A percentile compares a stretch with the other conserved stretches of the same genome.
phyloP scores from a whole-genome alignment of 1,140 invertebrate genomes.

The Bombus ignitus region DNA sequence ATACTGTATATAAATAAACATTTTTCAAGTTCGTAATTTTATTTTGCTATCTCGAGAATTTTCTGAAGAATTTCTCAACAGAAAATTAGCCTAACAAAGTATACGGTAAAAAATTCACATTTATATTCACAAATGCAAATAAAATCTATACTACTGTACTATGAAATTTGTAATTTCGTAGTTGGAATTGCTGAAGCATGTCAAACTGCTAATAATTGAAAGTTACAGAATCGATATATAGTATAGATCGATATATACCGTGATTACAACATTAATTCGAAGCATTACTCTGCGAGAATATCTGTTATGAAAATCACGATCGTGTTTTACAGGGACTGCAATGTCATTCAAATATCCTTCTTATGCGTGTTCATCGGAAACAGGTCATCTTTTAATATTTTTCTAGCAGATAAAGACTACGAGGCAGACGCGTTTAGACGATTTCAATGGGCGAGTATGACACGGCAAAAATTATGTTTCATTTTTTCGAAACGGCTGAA shows the following conservation, averaged over 20 bases:
- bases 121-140: not conserved
- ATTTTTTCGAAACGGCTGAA: not conserved
- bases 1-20: too few relatives aligned
- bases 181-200: not conserved
- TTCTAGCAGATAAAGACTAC: not conserved
- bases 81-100: not conserved
- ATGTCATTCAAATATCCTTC: not conserved
- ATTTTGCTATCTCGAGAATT: too few relatives aligned
- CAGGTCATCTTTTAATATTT: not conserved
- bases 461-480: not conserved
- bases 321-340: not conserved
- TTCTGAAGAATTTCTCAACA: not conserved
- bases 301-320: not conserved
- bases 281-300: not conserved
- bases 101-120: not conserved
- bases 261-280: constrained; percentile 2
- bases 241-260: not conserved
- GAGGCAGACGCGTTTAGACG: not conserved
- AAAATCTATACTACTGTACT: not conserved
- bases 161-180: not conserved
- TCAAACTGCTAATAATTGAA: not conserved
- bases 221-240: not conserved
- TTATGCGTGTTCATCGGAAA: not conserved
- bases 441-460: not conserved
- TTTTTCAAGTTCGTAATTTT: too few relatives aligned